Conservation (phyloP, 2,888 invertebrate genomes). For the Ceraclea dissimilis region DNA sequence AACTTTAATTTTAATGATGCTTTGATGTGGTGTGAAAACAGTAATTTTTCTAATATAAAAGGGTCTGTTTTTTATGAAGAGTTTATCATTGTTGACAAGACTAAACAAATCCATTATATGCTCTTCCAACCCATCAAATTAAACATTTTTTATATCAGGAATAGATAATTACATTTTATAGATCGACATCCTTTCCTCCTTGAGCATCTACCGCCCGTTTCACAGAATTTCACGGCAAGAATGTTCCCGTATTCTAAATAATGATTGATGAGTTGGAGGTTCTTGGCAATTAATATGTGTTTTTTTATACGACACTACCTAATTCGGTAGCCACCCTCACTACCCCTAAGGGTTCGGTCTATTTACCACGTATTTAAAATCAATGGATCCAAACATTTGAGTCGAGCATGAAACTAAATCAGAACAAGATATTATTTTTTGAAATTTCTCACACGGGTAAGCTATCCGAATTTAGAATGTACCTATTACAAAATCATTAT, state of each 20-base stretch:
- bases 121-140: not conserved
- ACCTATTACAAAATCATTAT: no score
- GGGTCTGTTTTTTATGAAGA: not conserved
- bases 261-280: constrained; percentile 19
- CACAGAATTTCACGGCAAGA: not conserved
- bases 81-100: not conserved
- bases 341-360: constrained; percentile 3
- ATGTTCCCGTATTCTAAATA: not conserved
- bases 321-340: constrained; percentile 22
- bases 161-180: not conserved
- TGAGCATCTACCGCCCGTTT: not conserved
- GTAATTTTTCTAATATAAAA: not conserved
- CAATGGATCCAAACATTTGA: not conserved
- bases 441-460: no score
- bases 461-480: no score
- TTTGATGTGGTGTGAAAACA: not conserved
- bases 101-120: constrained; percentile 2
- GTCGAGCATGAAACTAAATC: not conserved
- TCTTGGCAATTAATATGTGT: constrained; percentile 20
- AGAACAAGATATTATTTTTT: no score
- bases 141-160: not conserved
- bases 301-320: constrained; percentile 21
- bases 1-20: not conserved
- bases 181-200: not conserved
- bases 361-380: constrained; percentile 2